Base-by-base conservation (phyloP, 1,140 invertebrate genomes). In the Catajapyx aquilonaris region DNA sequence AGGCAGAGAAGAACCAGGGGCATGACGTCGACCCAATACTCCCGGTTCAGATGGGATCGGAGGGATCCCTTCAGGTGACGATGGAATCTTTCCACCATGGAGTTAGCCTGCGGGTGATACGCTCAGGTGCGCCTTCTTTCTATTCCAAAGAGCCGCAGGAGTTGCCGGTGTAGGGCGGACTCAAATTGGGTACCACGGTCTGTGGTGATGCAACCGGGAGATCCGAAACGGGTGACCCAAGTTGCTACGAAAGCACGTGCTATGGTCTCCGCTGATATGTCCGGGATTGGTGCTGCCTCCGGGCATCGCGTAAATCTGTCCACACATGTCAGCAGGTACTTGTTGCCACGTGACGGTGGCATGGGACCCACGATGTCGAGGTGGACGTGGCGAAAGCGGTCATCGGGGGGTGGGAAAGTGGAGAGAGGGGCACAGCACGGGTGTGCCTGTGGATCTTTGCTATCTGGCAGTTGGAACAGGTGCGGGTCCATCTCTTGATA, bases 281-380 rank as follows among this genome's bases (percentile, higher is more conserved):
- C 49, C 7, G 28, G 5, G 0, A 60, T 35, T 3, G 61, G 53
- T 13, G 53, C 31, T 10, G 48, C 52, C 46, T 64, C 52, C 0
- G 51, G 54, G 51, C 48, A 64, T n/a, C 55, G 36, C 0, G 58
- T 56, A 41, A 52, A 63, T 4, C 56, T 36, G 38, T 64, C 56
- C 2, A 62, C 54, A 5, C 50, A 47, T 0, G 61, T 65, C 1
- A 65, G 42, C 7, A 45, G 42, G 38, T 64, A 64, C 9, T 18
- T 23, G 28, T 39, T 50, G 10, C 47, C 54, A 5, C 52, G 19
- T 0, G 46, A 46, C 3, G 37, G 35, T 17, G 58, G 56, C 2
- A 68, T 34, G 0, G 55, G 61, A 0, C 59, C 55, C 5, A 68
- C 47, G 2, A 57, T 21, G 41, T 57, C 52, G 2, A 57, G 23